These are phyloP conservation scores for Nebria ingens DNA, from an alignment of 1,140 invertebrate species.

Conservation along the genomic window DNA sequence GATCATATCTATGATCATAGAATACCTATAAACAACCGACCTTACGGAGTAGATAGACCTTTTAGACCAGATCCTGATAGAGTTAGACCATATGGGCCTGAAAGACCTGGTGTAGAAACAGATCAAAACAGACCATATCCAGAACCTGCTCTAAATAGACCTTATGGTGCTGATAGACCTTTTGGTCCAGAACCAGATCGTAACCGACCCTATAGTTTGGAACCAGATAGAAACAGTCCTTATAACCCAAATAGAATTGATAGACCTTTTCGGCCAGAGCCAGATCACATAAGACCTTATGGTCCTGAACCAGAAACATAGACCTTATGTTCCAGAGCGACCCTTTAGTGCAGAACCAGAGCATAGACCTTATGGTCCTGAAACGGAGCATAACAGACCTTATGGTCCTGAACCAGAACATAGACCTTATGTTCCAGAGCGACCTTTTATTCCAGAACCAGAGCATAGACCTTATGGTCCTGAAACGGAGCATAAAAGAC, in stretches of 20 bases:
- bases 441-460: neutral
- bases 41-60: neutral
- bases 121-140: too few relatives aligned
- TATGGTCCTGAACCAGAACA: neutral
- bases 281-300: too few relatives aligned
- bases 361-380: neutral
- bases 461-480: neutral
- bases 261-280: too few relatives aligned
- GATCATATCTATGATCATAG: conserved; percentile 12
- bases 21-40: neutral
- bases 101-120: too few relatives aligned
- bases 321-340: too few relatives aligned
- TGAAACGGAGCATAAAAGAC: neutral
- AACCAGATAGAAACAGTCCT: neutral
- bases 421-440: neutral
- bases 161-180: neutral
- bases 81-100: conserved; percentile 2
- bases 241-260: too few relatives aligned
- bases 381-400: neutral
- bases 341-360: neutral
- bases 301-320: too few relatives aligned
- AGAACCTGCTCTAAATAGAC: too few relatives aligned
- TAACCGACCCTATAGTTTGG: conserved; percentile 5
- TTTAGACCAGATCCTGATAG: neutral
- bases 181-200: neutral